These are phyloP conservation scores for Plebejus melissa DNA, from an alignment of 2,888 invertebrate genomes.

Conservation along the genomic window DNA sequence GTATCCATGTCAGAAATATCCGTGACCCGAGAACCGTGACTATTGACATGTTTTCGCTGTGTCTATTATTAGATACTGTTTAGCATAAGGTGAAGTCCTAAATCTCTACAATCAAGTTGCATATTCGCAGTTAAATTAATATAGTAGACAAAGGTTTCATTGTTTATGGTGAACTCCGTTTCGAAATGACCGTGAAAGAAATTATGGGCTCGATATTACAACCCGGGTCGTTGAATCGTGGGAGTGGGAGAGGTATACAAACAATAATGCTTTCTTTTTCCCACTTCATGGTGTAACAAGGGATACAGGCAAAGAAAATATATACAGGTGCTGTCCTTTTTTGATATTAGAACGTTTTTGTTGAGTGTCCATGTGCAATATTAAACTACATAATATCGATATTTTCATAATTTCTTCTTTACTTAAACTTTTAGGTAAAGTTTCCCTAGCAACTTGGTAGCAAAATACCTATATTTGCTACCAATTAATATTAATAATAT, in stretches of 20 bases:
- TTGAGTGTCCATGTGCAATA: not conserved
- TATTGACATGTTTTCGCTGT: constrained; percentile 15
- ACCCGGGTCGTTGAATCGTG: constrained; percentile 38
- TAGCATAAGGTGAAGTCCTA: constrained; percentile 9
- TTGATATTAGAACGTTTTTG: not conserved
- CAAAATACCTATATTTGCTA: not conserved
- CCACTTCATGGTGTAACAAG: constrained; percentile 24
- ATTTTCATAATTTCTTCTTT: not conserved
- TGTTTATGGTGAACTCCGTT: constrained; percentile 53
- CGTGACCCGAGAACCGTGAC: constrained; percentile 21
- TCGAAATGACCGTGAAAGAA: constrained; percentile 66
- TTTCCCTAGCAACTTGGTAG: not conserved
- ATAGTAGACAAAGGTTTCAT: constrained; percentile 27
- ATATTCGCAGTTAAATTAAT: constrained; percentile 9
- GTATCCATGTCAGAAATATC: constrained; percentile 15
- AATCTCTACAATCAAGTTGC: constrained; percentile 22
- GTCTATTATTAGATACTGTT: constrained; percentile 22
- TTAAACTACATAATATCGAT: not conserved
- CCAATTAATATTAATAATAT: not conserved
- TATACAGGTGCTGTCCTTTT: constrained; percentile 19
- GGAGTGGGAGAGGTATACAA: constrained; percentile 60
- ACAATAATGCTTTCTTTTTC: constrained; percentile 56
- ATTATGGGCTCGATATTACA: constrained; percentile 17
- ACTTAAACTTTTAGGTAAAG: not conserved
- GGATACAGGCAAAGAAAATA: not conserved